Conservation (phyloP, 2,888 invertebrate genomes). For the Perizoma affinitatum region DNA sequence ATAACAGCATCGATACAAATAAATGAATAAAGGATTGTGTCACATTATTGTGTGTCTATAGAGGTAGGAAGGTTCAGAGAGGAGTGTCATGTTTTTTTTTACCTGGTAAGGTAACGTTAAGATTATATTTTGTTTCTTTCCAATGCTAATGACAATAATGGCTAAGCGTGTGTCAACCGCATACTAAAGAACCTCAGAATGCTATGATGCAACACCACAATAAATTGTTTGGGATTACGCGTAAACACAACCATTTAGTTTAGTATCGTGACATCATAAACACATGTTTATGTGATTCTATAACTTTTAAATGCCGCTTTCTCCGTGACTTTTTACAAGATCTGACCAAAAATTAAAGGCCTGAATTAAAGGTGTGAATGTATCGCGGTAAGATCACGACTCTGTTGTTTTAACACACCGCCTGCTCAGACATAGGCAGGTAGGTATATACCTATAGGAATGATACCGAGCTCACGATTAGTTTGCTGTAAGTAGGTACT, state of each 20-base stretch:
- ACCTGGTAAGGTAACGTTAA: too few species aligned
- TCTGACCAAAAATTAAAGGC: conserved; percentile 25
- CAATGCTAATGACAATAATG: conserved; percentile 10
- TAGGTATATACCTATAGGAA: conserved; percentile 1
- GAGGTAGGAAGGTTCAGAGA: too few species aligned
- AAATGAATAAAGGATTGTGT: too few species aligned
- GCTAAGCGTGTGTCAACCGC: conserved; percentile 11
- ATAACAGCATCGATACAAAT: too few species aligned
- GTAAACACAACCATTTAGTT: conserved; percentile 17
- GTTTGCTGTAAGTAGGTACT: too few species aligned
- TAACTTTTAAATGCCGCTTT: conserved; percentile 25
- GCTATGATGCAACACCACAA: conserved; percentile 17
- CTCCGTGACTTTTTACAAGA: conserved; percentile 21
- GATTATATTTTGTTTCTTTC: not conserved
- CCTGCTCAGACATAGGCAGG: not conserved
- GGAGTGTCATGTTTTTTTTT: too few species aligned
- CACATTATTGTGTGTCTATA: too few species aligned
- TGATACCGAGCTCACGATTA: conserved; percentile 13
- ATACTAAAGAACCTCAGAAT: conserved; percentile 15
- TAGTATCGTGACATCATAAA: conserved; percentile 24
- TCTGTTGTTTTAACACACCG: conserved; percentile 9
- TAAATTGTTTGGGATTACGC: conserved; percentile 16
- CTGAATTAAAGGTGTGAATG: conserved; percentile 10
- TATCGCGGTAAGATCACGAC: conserved; percentile 12
- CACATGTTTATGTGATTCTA: conserved; percentile 16